A percentile compares a stretch with the other conserved stretches of the same genome.
These are phyloP conservation scores for Disparrhopalites patrizii DNA, from an alignment of 2,888 invertebrate genomes.

Conservation along the genomic window DNA sequence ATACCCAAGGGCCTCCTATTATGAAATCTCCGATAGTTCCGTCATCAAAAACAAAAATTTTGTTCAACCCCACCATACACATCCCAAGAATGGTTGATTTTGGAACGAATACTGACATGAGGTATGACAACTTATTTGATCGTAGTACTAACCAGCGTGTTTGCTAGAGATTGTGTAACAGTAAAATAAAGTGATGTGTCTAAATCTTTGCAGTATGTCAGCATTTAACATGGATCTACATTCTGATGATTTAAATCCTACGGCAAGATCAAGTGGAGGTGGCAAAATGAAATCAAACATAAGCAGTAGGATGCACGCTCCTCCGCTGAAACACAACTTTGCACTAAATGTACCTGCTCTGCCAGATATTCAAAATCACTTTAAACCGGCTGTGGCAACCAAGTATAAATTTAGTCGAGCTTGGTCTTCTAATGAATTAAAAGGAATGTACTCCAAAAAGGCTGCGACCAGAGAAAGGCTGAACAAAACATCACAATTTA, in stretches of 20 bases:
- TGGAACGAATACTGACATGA: constrained; percentile 26
- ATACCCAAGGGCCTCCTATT: constrained; percentile 22
- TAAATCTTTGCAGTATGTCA: constrained; percentile 1
- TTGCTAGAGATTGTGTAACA: neutral
- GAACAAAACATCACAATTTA: too few relatives aligned
- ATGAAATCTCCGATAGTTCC: constrained; percentile 25
- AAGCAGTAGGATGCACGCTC: constrained; percentile 10
- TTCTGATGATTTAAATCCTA: constrained; percentile 7
- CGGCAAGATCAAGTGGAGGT: constrained; percentile 8
- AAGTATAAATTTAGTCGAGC: constrained; percentile 17
- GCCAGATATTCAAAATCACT: neutral
- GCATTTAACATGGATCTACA: constrained; percentile 6
- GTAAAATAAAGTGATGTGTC: neutral
- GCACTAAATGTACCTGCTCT: constrained; percentile 9
- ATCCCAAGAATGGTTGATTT: constrained; percentile 25
- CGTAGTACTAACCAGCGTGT: neutral
- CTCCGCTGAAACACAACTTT: neutral
- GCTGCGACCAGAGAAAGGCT: neutral
- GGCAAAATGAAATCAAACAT: constrained; percentile 21
- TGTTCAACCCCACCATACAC: constrained; percentile 24
- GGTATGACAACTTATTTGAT: constrained; percentile 3
- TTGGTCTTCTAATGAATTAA: constrained; percentile 10
- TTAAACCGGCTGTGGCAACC: neutral
- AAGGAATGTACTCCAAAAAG: neutral
- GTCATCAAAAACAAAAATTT: constrained; percentile 14